Conservation (phyloP, 1,140 invertebrate species). For the Drosophila insularis region DNA sequence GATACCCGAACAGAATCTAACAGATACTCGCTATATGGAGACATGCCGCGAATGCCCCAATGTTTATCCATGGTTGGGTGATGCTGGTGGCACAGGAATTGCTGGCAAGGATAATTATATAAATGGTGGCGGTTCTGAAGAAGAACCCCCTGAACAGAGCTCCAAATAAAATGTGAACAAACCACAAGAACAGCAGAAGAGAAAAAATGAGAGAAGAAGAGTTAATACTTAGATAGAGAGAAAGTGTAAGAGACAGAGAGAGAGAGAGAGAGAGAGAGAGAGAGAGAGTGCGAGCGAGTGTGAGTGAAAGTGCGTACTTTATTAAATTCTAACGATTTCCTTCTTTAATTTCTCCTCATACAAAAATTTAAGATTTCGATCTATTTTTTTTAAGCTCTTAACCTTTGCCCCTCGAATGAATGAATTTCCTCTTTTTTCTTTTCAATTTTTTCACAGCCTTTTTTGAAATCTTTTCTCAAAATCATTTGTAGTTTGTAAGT, state of each 20-base stretch:
- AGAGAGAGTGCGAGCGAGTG: neutral
- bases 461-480: neutral
- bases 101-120: constrained; percentile 91
- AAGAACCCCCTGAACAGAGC: neutral
- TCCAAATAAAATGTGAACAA: constrained; percentile 11
- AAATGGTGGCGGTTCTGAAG: neutral
- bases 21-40: constrained; percentile 92
- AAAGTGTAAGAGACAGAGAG: neutral
- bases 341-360: too few relatives aligned
- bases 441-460: neutral
- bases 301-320: too few relatives aligned
- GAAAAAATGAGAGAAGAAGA: neutral
- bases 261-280: neutral
- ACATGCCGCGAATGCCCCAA: constrained; percentile 94
- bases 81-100: constrained; percentile 91
- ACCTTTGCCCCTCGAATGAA: too few relatives aligned
- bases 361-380: too few relatives aligned
- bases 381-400: neutral
- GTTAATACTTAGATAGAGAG: neutral
- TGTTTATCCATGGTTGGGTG: constrained; percentile 86
- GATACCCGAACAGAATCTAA: constrained; percentile 88
- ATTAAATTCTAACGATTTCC: neutral
- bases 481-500: constrained; percentile 7
- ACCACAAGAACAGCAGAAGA: neutral
- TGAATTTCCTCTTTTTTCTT: neutral